Percentiles rank a stretch among this genome's conserved stretches.
These are phyloP conservation scores for Sclerodermus sp. DNA, from an alignment of 2,888 invertebrate species.

Conservation along the genomic window DNA sequence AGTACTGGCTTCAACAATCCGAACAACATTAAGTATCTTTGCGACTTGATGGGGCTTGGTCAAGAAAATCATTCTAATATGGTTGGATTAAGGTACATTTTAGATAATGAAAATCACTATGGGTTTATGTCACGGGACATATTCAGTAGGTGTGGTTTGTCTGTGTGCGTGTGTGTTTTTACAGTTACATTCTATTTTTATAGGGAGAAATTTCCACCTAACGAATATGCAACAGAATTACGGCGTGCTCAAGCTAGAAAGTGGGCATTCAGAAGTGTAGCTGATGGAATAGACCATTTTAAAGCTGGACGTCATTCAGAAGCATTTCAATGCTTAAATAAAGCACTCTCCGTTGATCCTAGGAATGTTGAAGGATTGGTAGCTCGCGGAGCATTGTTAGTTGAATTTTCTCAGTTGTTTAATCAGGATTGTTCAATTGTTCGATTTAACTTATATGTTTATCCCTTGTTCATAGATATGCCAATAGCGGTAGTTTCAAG, in stretches of 20 bases:
- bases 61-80: conserved; percentile 72
- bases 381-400: conserved; percentile 83
- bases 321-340: conserved; percentile 92
- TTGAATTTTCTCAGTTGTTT: conserved; percentile 13
- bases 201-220: conserved; percentile 75
- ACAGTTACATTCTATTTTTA: conserved; percentile 20
- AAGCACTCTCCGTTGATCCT: conserved; percentile 89
- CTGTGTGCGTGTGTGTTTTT: not conserved
- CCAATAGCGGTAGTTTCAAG: conserved; percentile 90
- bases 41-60: conserved; percentile 73
- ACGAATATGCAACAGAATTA: conserved; percentile 82
- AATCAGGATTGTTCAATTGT: conserved; percentile 1
- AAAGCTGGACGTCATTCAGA: conserved; percentile 91
- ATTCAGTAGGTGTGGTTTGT: no score
- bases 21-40: conserved; percentile 81
- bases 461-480: conserved; percentile 62
- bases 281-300: conserved; percentile 94
- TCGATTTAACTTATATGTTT: conserved; percentile 1
- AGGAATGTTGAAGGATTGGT: conserved; percentile 91
- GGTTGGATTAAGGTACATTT: conserved; percentile 68
- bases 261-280: conserved; percentile 89
- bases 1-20: conserved; percentile 88
- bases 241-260: conserved; percentile 89
- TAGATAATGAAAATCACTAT: conserved; percentile 9
- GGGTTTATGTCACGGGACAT: conserved; percentile 1